Evolutionary conservation across 1,140 invertebrate genomes (phyloP).

Genomic region (Drosophila pallidifrons): DNA sequence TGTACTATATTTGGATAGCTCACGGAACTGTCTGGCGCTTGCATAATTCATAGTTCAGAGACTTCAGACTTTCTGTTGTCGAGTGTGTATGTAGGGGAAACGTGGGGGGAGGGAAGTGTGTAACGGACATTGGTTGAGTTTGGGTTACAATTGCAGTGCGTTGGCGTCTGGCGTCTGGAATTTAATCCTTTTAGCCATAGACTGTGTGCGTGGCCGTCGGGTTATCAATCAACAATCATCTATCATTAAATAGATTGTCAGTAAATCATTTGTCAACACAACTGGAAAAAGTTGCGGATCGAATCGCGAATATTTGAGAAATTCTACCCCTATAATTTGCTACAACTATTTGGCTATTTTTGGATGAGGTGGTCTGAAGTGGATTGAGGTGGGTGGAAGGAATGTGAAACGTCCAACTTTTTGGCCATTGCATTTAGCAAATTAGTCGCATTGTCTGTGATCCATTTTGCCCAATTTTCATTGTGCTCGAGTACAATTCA

Average conservation of each 20-base stretch:
- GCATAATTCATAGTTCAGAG: constrained; percentile 54
- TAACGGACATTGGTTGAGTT: neutral
- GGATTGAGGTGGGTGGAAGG: too few species aligned
- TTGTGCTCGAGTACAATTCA: constrained; percentile 8
- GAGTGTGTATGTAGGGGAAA: neutral
- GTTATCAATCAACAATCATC: constrained; percentile 74
- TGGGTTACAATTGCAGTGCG: constrained; percentile 31
- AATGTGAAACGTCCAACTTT: constrained; percentile 49
- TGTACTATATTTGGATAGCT: constrained; percentile 5
- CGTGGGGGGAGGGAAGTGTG: neutral
- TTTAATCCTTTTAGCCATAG: constrained; percentile 72
- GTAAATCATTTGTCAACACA: constrained; percentile 79
- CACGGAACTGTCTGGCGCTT: constrained; percentile 24
- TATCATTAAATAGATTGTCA: constrained; percentile 76
- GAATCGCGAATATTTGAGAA: constrained; percentile 19
- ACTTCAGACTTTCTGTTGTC: constrained; percentile 21
- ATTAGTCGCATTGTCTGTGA: constrained; percentile 74
- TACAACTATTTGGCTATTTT: constrained; percentile 55
- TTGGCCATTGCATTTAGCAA: constrained; percentile 77
- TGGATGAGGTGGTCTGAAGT: neutral
- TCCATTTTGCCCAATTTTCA: constrained; percentile 43
- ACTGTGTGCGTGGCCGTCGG: neutral
- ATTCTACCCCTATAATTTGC: constrained; percentile 26
- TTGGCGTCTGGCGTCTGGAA: constrained; percentile 43
- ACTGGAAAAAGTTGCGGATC: constrained; percentile 52